A percentile compares a stretch with the other conserved stretches of the same genome.
These are phyloP conservation scores for Drosophila tristis DNA, from an alignment of 1,140 invertebrate species.

Conservation along the genomic window DNA sequence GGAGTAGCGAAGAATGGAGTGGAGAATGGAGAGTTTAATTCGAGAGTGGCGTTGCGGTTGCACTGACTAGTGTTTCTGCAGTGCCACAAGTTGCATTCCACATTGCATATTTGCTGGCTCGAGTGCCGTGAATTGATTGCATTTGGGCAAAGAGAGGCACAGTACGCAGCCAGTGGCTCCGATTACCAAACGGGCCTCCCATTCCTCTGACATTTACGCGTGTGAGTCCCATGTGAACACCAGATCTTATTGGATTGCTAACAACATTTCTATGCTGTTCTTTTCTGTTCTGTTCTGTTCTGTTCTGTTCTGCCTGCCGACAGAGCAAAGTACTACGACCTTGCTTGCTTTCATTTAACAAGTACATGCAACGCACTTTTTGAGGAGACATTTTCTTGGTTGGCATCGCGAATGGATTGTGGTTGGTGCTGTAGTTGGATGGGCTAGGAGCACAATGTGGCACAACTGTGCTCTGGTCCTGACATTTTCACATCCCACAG, in stretches of 20 bases:
- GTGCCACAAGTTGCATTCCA: conserved; percentile 1
- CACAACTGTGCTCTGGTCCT: conserved; percentile 63
- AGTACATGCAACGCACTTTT: conserved; percentile 18
- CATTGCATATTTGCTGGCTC: conserved; percentile 20
- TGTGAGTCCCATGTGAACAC: too few species aligned
- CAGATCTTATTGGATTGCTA: neutral
- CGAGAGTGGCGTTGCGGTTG: neutral
- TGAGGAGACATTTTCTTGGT: conserved; percentile 28
- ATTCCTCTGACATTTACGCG: too few species aligned
- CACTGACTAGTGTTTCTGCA: neutral
- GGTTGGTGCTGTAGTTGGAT: conserved; percentile 8
- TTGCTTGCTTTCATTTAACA: conserved; percentile 49
- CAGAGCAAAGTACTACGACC: conserved; percentile 20
- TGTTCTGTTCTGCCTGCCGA: too few species aligned
- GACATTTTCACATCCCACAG: conserved; percentile 61
- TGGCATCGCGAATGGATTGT: conserved; percentile 28
- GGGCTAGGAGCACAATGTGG: conserved; percentile 37
- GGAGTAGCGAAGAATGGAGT: too few species aligned
- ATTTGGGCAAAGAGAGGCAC: conserved; percentile 40
- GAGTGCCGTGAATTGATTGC: conserved; percentile 66
- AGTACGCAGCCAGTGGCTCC: conserved; percentile 47
- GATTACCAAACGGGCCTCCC: conserved; percentile 32
- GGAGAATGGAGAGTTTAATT: too few species aligned
- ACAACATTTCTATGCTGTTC: too few species aligned
- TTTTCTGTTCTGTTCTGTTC: too few species aligned